A percentile compares a stretch with the other conserved stretches of the same genome.
Evolutionary conservation across 2,797 vertebrate genomes (phyloP).

Genomic region (Adrianichthys oophorus): DNA sequence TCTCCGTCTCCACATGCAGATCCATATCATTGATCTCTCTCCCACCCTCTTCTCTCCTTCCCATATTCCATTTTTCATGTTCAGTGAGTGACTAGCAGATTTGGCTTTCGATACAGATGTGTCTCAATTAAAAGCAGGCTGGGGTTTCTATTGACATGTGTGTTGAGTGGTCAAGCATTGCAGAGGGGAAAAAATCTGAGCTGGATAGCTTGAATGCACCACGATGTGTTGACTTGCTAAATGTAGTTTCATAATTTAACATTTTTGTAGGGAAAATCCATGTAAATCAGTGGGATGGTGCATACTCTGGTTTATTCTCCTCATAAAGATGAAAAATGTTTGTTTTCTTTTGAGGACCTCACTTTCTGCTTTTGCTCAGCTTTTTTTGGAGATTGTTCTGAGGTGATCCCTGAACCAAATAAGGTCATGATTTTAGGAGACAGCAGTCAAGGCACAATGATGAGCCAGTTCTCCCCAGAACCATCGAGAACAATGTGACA

Average conservation of each 20-base stretch:
- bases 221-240: too few species aligned
- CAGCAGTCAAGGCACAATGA: conserved; percentile 21
- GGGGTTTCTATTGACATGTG: conserved; percentile 45
- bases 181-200: conserved; percentile 15
- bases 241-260: too few species aligned
- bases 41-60: conserved; percentile 47
- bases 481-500: conserved; percentile 58
- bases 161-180: conserved; percentile 9
- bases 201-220: conserved; percentile 8
- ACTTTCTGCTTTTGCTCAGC: too few species aligned
- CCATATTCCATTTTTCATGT: conserved; percentile 80
- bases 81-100: conserved; percentile 81
- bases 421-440: not conserved
- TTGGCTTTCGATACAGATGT: conserved; percentile 73
- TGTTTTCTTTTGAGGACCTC: too few species aligned
- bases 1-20: conserved; percentile 70
- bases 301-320: too few species aligned
- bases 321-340: too few species aligned
- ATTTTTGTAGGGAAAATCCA: too few species aligned
- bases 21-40: conserved; percentile 80
- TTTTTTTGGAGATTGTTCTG: not conserved
- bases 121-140: conserved; percentile 74
- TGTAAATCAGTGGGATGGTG: too few species aligned
- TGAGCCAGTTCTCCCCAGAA: conserved; percentile 17
- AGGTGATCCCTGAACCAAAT: not conserved